Evolutionary conservation across 2,797 vertebrate genomes (phyloP), one percentile per base, ranked within the genome.

Genomic region (Silurus aristotelis): DNA sequence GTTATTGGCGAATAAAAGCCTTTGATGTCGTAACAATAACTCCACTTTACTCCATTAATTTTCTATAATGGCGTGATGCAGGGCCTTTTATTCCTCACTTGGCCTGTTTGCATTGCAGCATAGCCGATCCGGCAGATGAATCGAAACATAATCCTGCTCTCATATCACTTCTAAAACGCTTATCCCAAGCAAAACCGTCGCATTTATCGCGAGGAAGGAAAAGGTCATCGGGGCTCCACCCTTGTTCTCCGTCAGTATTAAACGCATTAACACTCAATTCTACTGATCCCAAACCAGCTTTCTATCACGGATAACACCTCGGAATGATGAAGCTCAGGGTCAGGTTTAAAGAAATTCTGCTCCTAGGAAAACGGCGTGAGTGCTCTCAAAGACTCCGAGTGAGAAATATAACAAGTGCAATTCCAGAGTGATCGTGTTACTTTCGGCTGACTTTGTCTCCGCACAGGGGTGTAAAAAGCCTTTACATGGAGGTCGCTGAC

Each of bases 361-460:
- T 15, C 68, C 20, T 43, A 6, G 5, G 20, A 72, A 48, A 6
- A 6, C 19, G 0, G 12, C 9, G 73, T 2, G 17, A 38, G 15
- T 13, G 22, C 52, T 75, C n/a, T 58, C 25, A 58, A 27, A 77
- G 0, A 1, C 22, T 27, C 31, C 0, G 20, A n/a, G 66, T 46
- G 80, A 56, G 67, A 82, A 82, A 70, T 73, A 19, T 43, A 72
- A 70, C 70, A 72, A 72, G 81, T 19, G 27, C 52, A 83, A 15
- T 48, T 80, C 13, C 22, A 3, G 78, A 66, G 72, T 78, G 76
- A 85, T 80, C 56, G 17, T n/a, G 70, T 79, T 79, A 70, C 83
- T 79, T 71, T 48, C 12, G n/a, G 20, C 70, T 70, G 67, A 82
- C 66, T 82, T 82, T 70, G 66, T 58, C 55, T 60, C 17, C 27